A percentile compares a stretch with the other conserved stretches of the same genome.
Evolutionary conservation across 2,888 invertebrate genomes (phyloP).

Genomic region (Polyommatus icarus): DNA sequence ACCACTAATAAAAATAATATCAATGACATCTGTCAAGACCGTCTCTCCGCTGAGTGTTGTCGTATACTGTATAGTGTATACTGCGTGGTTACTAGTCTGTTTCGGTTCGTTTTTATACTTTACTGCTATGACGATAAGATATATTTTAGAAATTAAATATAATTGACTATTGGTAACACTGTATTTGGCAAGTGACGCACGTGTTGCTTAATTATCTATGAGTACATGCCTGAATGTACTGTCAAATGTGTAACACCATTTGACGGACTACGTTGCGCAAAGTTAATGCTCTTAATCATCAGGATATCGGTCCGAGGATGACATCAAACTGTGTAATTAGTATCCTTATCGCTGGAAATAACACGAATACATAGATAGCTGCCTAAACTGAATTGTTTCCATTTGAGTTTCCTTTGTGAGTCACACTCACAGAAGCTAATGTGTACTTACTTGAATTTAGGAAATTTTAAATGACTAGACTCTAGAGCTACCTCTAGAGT

Average conservation of each 20-base stretch:
- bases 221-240: slow-evolving; percentile 22
- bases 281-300: slow-evolving; percentile 32
- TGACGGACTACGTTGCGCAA: slow-evolving; percentile 24
- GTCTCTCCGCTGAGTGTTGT: background rate
- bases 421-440: background rate
- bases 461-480: background rate
- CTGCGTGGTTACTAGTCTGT: background rate
- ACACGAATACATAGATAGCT: slow-evolving; percentile 33
- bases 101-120: background rate
- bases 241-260: slow-evolving; percentile 30
- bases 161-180: slow-evolving; percentile 17
- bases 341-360: slow-evolving; percentile 39
- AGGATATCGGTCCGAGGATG: slow-evolving; percentile 31
- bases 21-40: slow-evolving; percentile 26
- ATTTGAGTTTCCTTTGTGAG: background rate
- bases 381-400: background rate
- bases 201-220: slow-evolving; percentile 25
- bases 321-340: slow-evolving; percentile 39
- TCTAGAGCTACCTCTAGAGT: background rate
- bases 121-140: background rate
- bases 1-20: slow-evolving; percentile 30
- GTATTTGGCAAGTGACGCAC: slow-evolving; percentile 31
- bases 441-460: background rate
- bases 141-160: slow-evolving; percentile 6
- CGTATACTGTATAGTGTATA: background rate